Evolutionary conservation across 64 coral and sea anemone genomes (phyloP).

Genomic region (Cladopsammia gracilis): DNA sequence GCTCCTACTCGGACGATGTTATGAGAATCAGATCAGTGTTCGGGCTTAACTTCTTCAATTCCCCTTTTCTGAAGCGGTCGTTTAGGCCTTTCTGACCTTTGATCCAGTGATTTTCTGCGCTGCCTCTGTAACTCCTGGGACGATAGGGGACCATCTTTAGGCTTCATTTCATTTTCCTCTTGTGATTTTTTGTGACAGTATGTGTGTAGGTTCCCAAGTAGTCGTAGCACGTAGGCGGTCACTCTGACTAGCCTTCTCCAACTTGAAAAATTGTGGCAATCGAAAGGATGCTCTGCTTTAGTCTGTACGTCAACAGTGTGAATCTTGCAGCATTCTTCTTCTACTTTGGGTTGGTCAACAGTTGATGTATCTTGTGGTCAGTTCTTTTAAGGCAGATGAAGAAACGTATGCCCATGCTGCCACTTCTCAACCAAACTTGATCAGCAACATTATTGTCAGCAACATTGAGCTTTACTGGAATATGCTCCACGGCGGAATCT

Average conservation of each 20-base stretch:
- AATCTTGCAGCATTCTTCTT: too few species aligned
- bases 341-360: too few species aligned
- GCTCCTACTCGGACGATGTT: conserved; percentile 19
- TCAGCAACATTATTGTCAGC: too few species aligned
- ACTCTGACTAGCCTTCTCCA: conserved; percentile 42
- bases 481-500: neutral
- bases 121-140: conserved; percentile 55
- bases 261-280: neutral
- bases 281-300: neutral
- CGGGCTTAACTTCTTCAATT: conserved; percentile 3
- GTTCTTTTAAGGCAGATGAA: too few species aligned
- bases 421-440: too few species aligned
- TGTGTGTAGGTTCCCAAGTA: neutral
- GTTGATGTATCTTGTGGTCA: too few species aligned
- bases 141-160: conserved; percentile 45
- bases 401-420: too few species aligned
- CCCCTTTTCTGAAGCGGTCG: conserved; percentile 33
- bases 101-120: conserved; percentile 55
- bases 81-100: conserved; percentile 55
- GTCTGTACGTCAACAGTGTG: too few species aligned
- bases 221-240: conserved; percentile 14
- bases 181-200: neutral
- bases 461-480: neutral
- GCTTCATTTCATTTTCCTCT: neutral
- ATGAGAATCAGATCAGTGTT: neutral